Base-by-base conservation (phyloP, 2,113 vertebrate genomes). In the Gavialis gangeticus region DNA sequence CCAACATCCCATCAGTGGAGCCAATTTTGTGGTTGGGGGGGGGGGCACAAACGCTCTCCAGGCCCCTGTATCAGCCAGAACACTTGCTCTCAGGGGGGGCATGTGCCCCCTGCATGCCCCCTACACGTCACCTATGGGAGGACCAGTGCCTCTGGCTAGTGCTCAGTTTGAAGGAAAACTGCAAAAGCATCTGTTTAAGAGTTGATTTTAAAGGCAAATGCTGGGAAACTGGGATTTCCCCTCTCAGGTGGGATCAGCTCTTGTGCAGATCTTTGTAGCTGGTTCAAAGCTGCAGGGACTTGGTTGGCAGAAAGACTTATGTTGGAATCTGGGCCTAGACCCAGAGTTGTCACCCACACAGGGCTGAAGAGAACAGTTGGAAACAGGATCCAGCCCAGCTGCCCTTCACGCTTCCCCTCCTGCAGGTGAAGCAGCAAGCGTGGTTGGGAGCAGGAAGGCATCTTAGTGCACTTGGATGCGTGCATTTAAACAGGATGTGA, bases 361-460 rank as follows among this genome's bases (percentile, higher is more conserved):
- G 9, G 3, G 66, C 3, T 4, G n/a, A 69, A 34, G 17, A 34
- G 18, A 46, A 46, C 46, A 46, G 46, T 46, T 46, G 46, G 46
- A 46, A 46, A 46, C 46, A 46, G 46, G 46, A 46, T 46, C 46
- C 46, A 46, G 46, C 46, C 46, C 46, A 46, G 46, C 46, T 46
- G 46, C 46, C 46, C 46, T 46, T 46, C 46, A 46, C 8, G 46
- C 46, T 46, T 46, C 46, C 46, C 46, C 46, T 46, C 46, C 46
- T 46, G 46, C 46, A 46, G 46, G 9, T 46, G 46, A 46, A 46
- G 46, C 46, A 46, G 17, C 63, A 34, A 19, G 67, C 21, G 19
- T 69, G n/a, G 28, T 21, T 1, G 0, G 54, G 46, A 28, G 16
- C 63, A 18, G 22, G 0, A 12, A 30, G 78, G 60, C 14, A 0